These are phyloP conservation scores for Actenoides lindsayi DNA, from an alignment of 2,113 vertebrate genomes.

Conservation along the genomic window DNA sequence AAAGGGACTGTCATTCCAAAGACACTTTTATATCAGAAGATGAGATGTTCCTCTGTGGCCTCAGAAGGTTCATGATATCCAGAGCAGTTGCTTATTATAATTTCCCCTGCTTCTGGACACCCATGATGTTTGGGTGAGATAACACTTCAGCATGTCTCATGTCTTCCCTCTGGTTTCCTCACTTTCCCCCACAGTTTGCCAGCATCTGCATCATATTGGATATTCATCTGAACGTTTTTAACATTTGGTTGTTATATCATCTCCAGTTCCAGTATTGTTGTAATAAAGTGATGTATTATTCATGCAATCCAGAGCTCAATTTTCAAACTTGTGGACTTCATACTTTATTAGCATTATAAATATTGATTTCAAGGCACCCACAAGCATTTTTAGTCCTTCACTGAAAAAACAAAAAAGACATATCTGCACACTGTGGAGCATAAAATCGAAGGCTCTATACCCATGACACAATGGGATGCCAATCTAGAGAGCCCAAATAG, in stretches of 20 bases:
- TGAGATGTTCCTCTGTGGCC: not conserved
- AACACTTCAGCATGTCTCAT: not conserved
- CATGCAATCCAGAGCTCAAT: slow-evolving; percentile 32
- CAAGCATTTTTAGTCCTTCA: slow-evolving; percentile 30
- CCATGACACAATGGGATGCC: not conserved
- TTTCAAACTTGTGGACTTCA: slow-evolving; percentile 55
- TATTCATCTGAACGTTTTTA: slow-evolving; percentile 7
- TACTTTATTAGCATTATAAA: slow-evolving; percentile 50
- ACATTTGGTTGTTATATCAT: not conserved
- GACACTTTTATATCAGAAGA: not conserved
- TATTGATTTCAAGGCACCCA: slow-evolving; percentile 60
- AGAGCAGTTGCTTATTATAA: not conserved
- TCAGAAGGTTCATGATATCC: not conserved
- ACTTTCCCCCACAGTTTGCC: not conserved
- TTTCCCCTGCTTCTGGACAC: not conserved
- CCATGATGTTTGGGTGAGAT: not conserved
- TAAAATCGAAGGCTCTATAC: not conserved
- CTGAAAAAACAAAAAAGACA: slow-evolving; percentile 5
- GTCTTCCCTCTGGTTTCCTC: not conserved
- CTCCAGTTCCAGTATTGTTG: slow-evolving; percentile 38
- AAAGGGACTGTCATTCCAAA: not conserved
- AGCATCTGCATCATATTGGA: not conserved
- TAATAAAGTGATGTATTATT: slow-evolving; percentile 55
- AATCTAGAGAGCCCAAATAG: not conserved
- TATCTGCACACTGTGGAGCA: not conserved